A percentile compares a stretch with the other conserved stretches of the same genome.
Evolutionary conservation across 2,888 invertebrate genomes (phyloP).

Genomic region (Pandemis heparana): DNA sequence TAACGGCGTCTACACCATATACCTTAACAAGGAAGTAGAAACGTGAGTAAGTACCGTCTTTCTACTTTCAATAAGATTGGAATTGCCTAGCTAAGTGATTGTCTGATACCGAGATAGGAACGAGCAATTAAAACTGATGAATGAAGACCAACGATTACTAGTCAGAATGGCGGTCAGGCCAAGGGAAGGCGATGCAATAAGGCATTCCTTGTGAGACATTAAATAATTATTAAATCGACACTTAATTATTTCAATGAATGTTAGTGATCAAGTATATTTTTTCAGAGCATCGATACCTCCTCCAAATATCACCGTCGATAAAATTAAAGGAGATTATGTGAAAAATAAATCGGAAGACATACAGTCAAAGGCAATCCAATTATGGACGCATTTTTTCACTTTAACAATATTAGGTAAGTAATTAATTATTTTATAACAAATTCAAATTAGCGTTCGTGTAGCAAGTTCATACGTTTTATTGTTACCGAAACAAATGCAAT

Average conservation of each 20-base stretch:
- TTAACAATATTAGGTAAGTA: conserved; percentile 57
- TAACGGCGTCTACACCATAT: conserved; percentile 63
- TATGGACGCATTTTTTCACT: conserved; percentile 51
- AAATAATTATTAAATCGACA: conserved; percentile 17
- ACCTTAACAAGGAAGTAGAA: conserved; percentile 62
- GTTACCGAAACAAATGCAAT: not conserved
- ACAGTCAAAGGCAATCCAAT: conserved; percentile 41
- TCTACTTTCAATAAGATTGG: conserved; percentile 33
- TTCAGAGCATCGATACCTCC: conserved; percentile 53
- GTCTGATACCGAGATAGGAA: conserved; percentile 28
- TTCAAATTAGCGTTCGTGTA: not conserved
- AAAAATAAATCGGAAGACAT: conserved; percentile 47
- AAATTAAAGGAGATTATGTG: conserved; percentile 47
- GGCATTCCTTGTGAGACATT: conserved; percentile 56
- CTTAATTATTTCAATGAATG: not conserved
- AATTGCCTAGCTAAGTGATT: conserved; percentile 16
- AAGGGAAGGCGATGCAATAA: conserved; percentile 53
- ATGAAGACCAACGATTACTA: conserved; percentile 69
- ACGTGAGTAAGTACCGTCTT: conserved; percentile 68
- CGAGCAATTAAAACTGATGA: conserved; percentile 60
- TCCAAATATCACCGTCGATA: conserved; percentile 48
- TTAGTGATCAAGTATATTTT: conserved; percentile 20
- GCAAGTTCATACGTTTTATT: not conserved
- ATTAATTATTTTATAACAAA: conserved; percentile 14
- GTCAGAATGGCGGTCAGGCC: conserved; percentile 52